Percentiles rank a stretch among this genome's conserved stretches.
These are phyloP conservation scores for Trematocara macrostoma DNA, from an alignment of 2,113 vertebrate species.

Conservation along the genomic window DNA sequence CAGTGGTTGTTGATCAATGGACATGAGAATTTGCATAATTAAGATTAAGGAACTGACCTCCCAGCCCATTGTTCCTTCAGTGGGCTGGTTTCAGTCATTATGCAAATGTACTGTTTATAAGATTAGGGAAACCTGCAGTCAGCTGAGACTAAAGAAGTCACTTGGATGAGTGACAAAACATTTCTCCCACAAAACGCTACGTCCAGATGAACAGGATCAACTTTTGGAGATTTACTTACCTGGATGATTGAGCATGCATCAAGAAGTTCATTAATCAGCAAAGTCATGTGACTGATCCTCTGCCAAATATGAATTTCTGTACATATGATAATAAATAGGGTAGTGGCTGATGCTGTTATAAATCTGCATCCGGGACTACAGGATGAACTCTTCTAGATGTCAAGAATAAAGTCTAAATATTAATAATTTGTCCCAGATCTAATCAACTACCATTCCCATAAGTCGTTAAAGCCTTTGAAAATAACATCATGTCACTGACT, in stretches of 20 bases:
- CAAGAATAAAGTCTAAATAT: background rate
- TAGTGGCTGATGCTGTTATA: background rate
- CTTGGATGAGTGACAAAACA: background rate
- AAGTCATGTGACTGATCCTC: background rate
- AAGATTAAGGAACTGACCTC: background rate
- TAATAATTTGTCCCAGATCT: background rate
- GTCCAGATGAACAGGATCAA: background rate
- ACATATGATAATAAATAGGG: background rate
- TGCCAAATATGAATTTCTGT: background rate
- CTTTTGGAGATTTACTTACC: background rate
- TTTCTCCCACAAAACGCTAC: background rate
- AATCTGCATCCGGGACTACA: background rate
- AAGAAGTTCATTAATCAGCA: background rate
- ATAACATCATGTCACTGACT: background rate
- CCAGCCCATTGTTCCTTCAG: no score
- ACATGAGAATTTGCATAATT: background rate
- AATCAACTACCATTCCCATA: background rate
- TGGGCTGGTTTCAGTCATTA: no score
- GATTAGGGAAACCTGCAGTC: background rate
- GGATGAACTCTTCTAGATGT: background rate
- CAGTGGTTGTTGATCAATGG: background rate
- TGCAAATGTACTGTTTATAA: no score
- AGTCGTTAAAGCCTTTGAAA: background rate
- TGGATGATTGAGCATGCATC: background rate
- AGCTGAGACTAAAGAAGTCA: background rate